Evolutionary conservation across 2,797 vertebrate species (phyloP).

Genomic region (Tarsius wallacei): DNA sequence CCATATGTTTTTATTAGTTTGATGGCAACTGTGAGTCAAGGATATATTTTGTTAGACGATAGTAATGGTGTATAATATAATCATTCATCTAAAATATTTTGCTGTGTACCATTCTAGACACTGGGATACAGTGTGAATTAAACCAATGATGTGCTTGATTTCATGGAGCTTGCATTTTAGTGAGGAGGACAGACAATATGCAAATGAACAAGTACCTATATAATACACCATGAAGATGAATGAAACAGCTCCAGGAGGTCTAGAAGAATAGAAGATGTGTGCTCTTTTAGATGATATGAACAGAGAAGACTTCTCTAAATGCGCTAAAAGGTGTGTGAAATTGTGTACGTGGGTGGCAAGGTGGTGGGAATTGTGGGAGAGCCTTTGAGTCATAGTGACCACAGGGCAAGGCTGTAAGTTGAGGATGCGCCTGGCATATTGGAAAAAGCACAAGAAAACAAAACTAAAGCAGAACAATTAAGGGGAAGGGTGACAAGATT

Average conservation of each 20-base stretch:
- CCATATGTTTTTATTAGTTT: background rate
- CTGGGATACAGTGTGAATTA: background rate
- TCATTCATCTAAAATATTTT: background rate
- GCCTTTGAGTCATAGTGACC: background rate
- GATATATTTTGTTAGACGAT: background rate
- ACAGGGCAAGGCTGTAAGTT: background rate
- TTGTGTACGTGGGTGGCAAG: background rate
- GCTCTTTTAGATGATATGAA: background rate
- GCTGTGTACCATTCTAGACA: background rate
- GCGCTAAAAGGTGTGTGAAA: background rate
- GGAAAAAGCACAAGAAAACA: background rate
- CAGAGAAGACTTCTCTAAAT: background rate
- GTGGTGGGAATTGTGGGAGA: background rate
- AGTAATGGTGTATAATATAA: background rate
- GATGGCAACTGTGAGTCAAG: background rate
- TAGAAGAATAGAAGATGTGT: background rate
- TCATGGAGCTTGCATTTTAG: background rate
- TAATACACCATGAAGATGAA: background rate
- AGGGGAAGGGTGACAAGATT: background rate
- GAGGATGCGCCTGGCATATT: background rate
- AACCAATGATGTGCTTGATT: background rate
- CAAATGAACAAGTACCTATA: constrained; percentile 1
- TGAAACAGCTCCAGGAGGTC: background rate
- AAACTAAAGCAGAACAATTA: background rate
- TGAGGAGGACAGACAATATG: background rate